These are phyloP conservation scores for Formica exsecta DNA, from an alignment of 1,140 invertebrate species.

Conservation along the genomic window DNA sequence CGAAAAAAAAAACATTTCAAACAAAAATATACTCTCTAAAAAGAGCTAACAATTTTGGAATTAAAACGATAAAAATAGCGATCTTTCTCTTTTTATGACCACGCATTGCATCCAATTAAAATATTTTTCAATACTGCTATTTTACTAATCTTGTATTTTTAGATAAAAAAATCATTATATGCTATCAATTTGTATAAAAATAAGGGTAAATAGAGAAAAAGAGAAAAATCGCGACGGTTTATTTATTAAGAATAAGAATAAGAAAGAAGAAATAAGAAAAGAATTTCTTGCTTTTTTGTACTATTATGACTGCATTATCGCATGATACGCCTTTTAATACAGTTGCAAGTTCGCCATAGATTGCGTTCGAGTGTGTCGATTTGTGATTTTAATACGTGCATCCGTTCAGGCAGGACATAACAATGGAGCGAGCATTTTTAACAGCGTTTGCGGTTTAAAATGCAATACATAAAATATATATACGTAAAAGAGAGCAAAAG, in stretches of 20 bases:
- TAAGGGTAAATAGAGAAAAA: neutral
- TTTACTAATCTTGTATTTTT: neutral
- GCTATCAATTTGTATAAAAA: neutral
- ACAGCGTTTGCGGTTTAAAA: neutral
- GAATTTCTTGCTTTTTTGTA: neutral
- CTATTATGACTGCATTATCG: neutral
- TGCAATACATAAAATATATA: neutral
- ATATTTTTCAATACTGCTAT: constrained; percentile 8
- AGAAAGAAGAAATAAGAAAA: neutral
- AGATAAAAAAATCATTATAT: neutral
- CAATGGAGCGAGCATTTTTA: neutral
- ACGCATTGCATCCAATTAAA: neutral
- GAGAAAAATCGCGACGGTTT: neutral
- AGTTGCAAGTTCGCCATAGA: neutral
- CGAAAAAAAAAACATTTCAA: constrained; percentile 29
- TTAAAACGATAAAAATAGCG: constrained; percentile 9
- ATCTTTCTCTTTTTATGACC: neutral
- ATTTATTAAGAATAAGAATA: neutral
- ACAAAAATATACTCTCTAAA: neutral
- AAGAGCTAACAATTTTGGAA: constrained; percentile 40
- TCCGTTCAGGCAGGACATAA: neutral
- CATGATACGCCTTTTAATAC: neutral
- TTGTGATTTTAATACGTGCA: constrained; percentile 6
- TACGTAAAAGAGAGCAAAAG: neutral
- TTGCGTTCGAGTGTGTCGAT: neutral